These are phyloP conservation scores for Cariama cristata DNA, from an alignment of 2,113 vertebrate species.

Conservation along the genomic window DNA sequence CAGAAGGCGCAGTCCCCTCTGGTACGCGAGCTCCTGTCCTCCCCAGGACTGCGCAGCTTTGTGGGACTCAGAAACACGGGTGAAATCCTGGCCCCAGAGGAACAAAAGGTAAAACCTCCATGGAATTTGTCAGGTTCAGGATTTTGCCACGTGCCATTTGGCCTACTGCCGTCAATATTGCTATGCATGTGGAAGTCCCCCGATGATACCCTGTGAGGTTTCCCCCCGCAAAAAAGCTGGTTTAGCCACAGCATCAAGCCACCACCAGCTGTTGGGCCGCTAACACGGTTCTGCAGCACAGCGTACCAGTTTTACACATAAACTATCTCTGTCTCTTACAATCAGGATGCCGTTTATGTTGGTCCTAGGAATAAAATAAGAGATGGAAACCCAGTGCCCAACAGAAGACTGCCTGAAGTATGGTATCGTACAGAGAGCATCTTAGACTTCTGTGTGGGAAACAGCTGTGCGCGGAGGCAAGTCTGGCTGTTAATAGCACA, in stretches of 20 bases:
- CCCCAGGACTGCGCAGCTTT: neutral
- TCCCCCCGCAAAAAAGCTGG: neutral
- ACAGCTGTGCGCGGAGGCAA: neutral
- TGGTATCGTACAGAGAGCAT: neutral
- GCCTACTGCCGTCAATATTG: neutral
- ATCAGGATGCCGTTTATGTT: neutral
- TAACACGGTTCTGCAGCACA: neutral
- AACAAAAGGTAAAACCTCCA: neutral
- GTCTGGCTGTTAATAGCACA: neutral
- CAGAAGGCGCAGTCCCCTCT: neutral
- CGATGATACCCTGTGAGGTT: neutral
- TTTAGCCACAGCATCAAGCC: neutral
- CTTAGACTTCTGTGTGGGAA: neutral
- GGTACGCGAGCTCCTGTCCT: neutral
- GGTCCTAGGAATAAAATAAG: neutral
- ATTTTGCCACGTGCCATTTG: neutral
- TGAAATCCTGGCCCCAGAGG: neutral
- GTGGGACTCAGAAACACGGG: accelerated
- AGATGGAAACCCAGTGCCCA: neutral
- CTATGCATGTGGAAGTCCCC: neutral
- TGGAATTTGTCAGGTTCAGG: neutral
- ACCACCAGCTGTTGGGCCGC: neutral
- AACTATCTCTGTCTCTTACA: neutral
- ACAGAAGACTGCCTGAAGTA: neutral
- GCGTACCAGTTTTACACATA: accelerated